Evolutionary conservation across 1,140 invertebrate genomes (phyloP).

Genomic region (Tetragonula clypearis): DNA sequence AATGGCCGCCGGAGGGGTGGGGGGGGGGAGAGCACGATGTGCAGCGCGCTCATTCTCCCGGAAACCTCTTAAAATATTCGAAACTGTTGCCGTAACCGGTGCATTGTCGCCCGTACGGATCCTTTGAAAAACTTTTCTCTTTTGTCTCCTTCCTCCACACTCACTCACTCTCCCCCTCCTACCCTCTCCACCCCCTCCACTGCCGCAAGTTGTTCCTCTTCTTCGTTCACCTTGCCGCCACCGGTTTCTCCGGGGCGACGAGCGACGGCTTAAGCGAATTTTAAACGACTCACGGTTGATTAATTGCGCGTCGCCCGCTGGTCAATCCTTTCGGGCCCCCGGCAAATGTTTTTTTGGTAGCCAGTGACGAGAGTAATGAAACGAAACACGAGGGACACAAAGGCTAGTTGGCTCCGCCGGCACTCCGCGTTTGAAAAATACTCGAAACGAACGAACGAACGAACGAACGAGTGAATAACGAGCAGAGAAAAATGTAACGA

Average conservation of each 20-base stretch:
- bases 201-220: neutral
- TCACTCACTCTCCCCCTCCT: no score
- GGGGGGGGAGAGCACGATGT: slow-evolving; percentile 41
- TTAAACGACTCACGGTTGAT: slow-evolving; percentile 31
- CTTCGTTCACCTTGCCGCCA: neutral
- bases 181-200: neutral
- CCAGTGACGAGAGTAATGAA: slow-evolving; percentile 13
- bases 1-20: slow-evolving; percentile 60
- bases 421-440: neutral
- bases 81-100: slow-evolving; percentile 58
- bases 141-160: neutral
- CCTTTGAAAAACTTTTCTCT: slow-evolving; percentile 2
- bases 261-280: slow-evolving; percentile 29
- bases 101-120: slow-evolving; percentile 25
- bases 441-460: neutral
- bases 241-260: neutral
- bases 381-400: slow-evolving; percentile 3
- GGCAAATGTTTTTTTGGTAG: neutral
- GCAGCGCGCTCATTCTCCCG: slow-evolving; percentile 53
- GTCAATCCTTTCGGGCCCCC: neutral
- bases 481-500: no score
- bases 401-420: neutral
- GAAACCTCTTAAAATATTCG: slow-evolving; percentile 70
- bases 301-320: slow-evolving; percentile 31
- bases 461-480: no score